phyloP scores from a whole-genome alignment of 23 tunicate species.

The Ascidia mentula region DNA sequence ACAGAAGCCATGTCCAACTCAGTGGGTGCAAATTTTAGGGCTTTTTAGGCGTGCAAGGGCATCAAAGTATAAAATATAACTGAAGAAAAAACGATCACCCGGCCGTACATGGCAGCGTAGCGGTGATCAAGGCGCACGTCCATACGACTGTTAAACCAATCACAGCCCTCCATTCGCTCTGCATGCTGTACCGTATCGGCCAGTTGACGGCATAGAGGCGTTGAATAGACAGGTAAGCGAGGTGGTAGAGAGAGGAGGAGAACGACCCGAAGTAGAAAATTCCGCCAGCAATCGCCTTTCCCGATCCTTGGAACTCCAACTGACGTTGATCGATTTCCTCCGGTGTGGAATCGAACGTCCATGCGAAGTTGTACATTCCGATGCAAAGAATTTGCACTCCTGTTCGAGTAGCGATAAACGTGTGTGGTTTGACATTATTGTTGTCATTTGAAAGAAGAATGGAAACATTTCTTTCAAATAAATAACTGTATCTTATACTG shows the following conservation, averaged over 20 bases:
- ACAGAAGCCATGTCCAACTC: not conserved
- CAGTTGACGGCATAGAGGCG: slow-evolving; percentile 1
- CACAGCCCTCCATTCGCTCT: not conserved
- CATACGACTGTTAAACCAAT: not conserved
- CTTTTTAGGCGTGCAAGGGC: not conserved
- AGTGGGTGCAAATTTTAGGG: too few relatives aligned
- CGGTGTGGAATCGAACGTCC: not conserved
- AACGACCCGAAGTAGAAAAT: not conserved
- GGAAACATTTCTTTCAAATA: too few relatives aligned
- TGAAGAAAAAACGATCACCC: not conserved
- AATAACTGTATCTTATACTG: too few relatives aligned
- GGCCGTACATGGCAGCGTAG: not conserved
- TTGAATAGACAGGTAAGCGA: not conserved
- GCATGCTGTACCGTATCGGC: not conserved
- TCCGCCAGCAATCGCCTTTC: not conserved
- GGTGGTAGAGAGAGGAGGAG: not conserved
- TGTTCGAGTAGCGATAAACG: too few relatives aligned
- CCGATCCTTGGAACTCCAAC: not conserved
- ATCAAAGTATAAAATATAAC: not conserved
- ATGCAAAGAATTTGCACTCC: not conserved
- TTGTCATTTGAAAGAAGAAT: too few relatives aligned
- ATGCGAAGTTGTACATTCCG: not conserved
- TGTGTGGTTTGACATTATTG: too few relatives aligned
- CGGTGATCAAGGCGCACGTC: not conserved
- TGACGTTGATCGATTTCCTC: not conserved